Conservation (phyloP, 1,140 invertebrate species). For the Catajapyx aquilonaris region DNA sequence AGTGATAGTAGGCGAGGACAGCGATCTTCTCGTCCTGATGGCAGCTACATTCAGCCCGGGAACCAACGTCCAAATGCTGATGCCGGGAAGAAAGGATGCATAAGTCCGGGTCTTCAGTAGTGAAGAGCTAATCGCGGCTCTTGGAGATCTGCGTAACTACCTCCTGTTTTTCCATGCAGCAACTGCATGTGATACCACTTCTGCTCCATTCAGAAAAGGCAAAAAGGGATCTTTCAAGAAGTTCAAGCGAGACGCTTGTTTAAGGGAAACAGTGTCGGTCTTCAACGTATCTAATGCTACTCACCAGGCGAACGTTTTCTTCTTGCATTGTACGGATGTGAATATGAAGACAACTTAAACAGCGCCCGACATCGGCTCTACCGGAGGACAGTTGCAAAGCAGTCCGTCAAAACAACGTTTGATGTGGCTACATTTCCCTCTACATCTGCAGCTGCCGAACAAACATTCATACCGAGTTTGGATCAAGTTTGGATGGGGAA, state of each 20-base stretch:
- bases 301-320: constrained; percentile 5
- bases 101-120: background rate
- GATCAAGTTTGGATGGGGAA: too few species aligned
- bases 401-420: too few species aligned
- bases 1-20: constrained; percentile 3
- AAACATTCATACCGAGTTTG: too few species aligned
- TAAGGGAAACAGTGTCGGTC: background rate
- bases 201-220: constrained; percentile 4
- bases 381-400: too few species aligned
- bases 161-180: constrained; percentile 3
- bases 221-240: constrained; percentile 1
- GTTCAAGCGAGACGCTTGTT: constrained; percentile 1
- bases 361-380: too few species aligned
- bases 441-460: too few species aligned
- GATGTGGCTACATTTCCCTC: too few species aligned
- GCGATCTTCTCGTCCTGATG: constrained; percentile 3
- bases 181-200: constrained; percentile 6
- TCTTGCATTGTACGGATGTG: constrained; percentile 3
- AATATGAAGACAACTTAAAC: constrained; percentile 4
- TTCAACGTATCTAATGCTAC: constrained; percentile 4
- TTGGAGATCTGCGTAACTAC: background rate
- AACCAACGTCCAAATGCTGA: background rate
- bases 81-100: background rate
- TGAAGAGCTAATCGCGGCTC: constrained; percentile 2
- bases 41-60: background rate